A percentile compares a stretch with the other conserved stretches of the same genome.
Evolutionary conservation across 2,888 invertebrate species (phyloP).

Genomic region (Dendrolimus pini): DNA sequence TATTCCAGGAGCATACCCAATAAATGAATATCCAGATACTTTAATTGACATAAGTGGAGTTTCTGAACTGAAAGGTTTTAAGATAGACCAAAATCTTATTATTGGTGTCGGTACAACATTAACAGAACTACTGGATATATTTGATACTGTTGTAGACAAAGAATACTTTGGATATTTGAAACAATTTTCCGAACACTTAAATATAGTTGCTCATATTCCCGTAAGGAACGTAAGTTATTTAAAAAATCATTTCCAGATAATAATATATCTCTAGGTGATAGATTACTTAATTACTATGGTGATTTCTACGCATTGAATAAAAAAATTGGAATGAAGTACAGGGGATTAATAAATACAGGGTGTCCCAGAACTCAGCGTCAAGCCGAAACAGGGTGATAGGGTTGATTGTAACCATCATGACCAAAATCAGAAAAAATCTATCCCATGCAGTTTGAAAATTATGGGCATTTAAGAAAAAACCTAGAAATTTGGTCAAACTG

Average conservation of each 20-base stretch:
- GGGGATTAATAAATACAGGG: no score
- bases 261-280: no score
- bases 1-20: conserved; percentile 52
- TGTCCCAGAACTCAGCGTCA: no score
- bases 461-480: no score
- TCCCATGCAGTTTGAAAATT: no score
- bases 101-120: conserved; percentile 54
- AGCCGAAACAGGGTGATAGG: no score
- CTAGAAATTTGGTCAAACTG: no score
- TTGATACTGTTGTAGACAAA: conserved; percentile 37
- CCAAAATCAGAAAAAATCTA: no score
- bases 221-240: conserved; percentile 80
- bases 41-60: conserved; percentile 54
- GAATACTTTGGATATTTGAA: conserved; percentile 78
- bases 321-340: no score
- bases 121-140: conserved; percentile 54
- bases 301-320: no score
- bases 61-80: conserved; percentile 39
- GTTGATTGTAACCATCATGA: no score
- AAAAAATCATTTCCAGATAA: background rate
- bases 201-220: conserved; percentile 82
- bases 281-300: no score
- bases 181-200: conserved; percentile 79
- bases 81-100: conserved; percentile 48
- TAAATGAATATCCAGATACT: conserved; percentile 40